Conservation (phyloP, 2,888 invertebrate genomes). For the Phragmatobia fuliginosa region DNA sequence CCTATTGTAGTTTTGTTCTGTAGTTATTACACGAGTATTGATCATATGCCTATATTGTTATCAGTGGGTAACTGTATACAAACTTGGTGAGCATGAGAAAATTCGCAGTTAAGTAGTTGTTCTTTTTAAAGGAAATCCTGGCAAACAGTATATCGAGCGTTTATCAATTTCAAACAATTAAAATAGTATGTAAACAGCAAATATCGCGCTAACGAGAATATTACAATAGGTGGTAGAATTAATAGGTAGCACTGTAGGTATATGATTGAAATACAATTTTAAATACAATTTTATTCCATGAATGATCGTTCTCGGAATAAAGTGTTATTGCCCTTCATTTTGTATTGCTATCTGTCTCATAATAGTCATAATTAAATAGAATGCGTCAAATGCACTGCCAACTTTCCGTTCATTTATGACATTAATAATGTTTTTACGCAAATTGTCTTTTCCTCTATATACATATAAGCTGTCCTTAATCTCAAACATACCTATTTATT, state of each 20-base stretch:
- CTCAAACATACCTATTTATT: constrained; percentile 3
- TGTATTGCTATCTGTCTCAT: neutral
- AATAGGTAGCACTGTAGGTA: neutral
- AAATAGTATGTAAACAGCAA: neutral
- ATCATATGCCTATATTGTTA: neutral
- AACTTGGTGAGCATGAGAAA: neutral
- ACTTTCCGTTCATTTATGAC: neutral
- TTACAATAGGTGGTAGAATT: neutral
- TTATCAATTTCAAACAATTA: neutral
- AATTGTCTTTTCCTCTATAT: constrained; percentile 4
- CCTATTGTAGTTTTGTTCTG: neutral
- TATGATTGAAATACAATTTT: too few species aligned
- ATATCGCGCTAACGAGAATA: neutral
- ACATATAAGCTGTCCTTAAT: neutral
- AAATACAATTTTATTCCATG: neutral
- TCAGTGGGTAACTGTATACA: constrained; percentile 6
- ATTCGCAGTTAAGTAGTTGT: neutral
- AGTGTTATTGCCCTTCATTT: neutral
- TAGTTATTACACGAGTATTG: neutral
- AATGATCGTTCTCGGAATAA: neutral
- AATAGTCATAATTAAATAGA: neutral
- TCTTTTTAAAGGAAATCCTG: constrained; percentile 8
- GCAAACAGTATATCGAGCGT: neutral
- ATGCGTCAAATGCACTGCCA: neutral
- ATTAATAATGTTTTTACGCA: neutral